Conservation (phyloP, 2,797 vertebrate genomes). For the Chloroceryle amazona region DNA sequence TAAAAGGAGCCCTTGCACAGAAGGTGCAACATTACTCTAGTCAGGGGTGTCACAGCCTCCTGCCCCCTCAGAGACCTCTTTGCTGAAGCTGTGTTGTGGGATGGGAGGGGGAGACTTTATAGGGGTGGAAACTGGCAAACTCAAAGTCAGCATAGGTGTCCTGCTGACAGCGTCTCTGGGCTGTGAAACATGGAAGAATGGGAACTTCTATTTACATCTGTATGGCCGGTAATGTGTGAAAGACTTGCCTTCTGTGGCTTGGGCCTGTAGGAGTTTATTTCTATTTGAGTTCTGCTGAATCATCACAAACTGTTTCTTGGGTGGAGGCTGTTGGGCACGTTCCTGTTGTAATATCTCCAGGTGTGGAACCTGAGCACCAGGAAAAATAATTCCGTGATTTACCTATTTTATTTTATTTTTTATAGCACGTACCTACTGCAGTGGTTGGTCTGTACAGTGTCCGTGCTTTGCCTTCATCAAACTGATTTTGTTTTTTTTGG, state of each 20-base stretch:
- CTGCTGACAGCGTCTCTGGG: neutral
- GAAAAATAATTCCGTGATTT: neutral
- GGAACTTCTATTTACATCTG: neutral
- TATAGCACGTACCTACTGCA: neutral
- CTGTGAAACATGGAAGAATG: neutral
- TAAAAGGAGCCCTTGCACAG: neutral
- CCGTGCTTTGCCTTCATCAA: neutral
- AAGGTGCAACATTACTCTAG: neutral
- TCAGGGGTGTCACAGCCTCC: neutral
- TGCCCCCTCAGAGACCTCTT: neutral
- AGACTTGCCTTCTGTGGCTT: neutral
- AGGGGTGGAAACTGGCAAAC: neutral
- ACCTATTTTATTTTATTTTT: neutral
- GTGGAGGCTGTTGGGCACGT: neutral
- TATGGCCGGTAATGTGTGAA: neutral
- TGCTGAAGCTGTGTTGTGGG: neutral
- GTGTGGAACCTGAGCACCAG: neutral
- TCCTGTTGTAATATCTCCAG: neutral
- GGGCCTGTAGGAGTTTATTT: neutral
- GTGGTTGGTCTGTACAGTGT: neutral
- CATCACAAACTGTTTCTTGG: neutral
- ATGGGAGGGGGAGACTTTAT: neutral
- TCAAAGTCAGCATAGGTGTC: neutral
- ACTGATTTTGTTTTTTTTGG: neutral
- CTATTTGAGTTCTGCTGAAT: neutral